Conservation (phyloP, 1,140 invertebrate genomes). For the Adelges cooleyi region DNA sequence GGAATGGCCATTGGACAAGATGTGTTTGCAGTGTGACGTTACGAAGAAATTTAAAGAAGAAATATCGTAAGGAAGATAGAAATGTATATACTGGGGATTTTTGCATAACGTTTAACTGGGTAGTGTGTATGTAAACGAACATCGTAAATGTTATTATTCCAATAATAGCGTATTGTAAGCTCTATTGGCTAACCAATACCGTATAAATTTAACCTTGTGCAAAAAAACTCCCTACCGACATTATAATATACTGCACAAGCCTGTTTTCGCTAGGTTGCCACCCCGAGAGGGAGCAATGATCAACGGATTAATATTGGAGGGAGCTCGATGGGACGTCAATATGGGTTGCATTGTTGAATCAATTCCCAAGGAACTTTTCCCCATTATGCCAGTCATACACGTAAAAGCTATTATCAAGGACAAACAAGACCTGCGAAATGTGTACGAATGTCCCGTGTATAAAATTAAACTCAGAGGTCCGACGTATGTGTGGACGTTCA, state of each 20-base stretch:
- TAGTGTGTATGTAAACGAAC: too few relatives aligned
- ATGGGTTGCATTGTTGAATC: conserved; percentile 69
- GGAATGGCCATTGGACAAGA: conserved; percentile 90
- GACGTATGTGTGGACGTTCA: conserved; percentile 93
- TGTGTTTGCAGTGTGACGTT: conserved; percentile 89
- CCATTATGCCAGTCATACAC: conserved; percentile 82
- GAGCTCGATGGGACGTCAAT: conserved; percentile 76
- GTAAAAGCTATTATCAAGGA: conserved; percentile 61
- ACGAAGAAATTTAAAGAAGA: conserved; percentile 85
- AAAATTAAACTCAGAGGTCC: conserved; percentile 77
- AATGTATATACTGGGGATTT: too few relatives aligned
- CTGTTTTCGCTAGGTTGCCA: conserved; percentile 43
- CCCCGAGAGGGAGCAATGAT: conserved; percentile 86
- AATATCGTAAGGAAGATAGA: conserved; percentile 53
- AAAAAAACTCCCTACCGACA: too few relatives aligned
- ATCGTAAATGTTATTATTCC: too few relatives aligned
- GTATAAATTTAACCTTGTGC: too few relatives aligned
- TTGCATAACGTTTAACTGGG: too few relatives aligned
- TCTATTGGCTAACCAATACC: too few relatives aligned
- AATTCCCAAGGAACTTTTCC: conserved; percentile 77
- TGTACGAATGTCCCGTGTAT: conserved; percentile 89
- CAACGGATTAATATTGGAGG: conserved; percentile 85
- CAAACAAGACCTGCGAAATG: conserved; percentile 72
- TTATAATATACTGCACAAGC: too few relatives aligned
- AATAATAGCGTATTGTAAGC: too few relatives aligned